Evolutionary conservation across 1,140 invertebrate species (phyloP).

Genomic region (Wasmannia auropunctata): DNA sequence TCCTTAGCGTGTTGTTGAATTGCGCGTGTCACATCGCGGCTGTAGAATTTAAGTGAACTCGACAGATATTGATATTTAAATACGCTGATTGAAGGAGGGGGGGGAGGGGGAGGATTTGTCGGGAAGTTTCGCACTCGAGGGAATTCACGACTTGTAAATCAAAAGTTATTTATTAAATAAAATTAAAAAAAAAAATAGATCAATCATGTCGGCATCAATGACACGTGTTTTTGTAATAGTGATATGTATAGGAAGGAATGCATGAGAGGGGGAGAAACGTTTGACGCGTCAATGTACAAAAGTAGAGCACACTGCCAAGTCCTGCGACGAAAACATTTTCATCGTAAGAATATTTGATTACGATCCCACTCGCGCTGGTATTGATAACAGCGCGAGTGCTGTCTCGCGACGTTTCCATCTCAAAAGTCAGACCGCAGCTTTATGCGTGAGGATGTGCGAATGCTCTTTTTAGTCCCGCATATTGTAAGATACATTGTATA

Average conservation of each 20-base stretch:
- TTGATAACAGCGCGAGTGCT: background rate
- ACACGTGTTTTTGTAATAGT: background rate
- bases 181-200: background rate
- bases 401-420: background rate
- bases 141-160: constrained; percentile 37
- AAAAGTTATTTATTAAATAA: constrained; percentile 52
- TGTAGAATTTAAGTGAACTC: background rate
- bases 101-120: background rate
- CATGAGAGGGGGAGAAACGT: background rate
- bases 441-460: background rate
- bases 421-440: background rate
- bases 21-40: background rate
- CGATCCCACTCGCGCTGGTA: background rate
- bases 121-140: background rate
- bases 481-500: constrained; percentile 41
- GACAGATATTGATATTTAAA: constrained; percentile 11
- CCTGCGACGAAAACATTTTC: background rate
- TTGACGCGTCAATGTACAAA: background rate
- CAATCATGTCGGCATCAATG: background rate
- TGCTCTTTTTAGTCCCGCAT: background rate
- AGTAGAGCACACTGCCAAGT: constrained; percentile 23
- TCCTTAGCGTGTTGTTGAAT: constrained; percentile 62
- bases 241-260: too few relatives aligned
- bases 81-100: background rate
- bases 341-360: background rate